Conservation (phyloP, 64 coral and sea anemone genomes). For the Montipora capricornis region DNA sequence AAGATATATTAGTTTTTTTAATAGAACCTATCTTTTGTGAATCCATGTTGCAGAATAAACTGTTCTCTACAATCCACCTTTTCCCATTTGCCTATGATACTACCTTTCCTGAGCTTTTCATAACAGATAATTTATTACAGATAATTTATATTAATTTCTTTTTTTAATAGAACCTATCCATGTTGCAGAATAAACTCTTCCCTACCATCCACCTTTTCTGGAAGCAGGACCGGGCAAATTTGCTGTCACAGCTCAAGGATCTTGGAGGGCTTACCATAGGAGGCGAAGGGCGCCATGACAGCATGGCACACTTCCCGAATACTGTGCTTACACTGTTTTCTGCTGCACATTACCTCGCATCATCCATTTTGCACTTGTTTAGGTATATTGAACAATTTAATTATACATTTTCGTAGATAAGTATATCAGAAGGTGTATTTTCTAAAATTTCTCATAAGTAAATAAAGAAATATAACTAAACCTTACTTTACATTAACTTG, state of each 20-base stretch:
- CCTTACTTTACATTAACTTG: not conserved
- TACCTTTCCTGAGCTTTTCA: not conserved
- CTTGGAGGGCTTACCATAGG: not conserved
- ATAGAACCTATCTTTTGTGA: not conserved
- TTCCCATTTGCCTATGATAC: slow-evolving; percentile 1
- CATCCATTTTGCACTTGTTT: not conserved
- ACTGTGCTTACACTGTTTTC: not conserved
- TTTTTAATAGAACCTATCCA: not conserved
- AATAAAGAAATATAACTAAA: not conserved
- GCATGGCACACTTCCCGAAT: not conserved
- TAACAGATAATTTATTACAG: not conserved
- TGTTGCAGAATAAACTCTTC: not conserved
- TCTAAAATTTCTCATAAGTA: not conserved
- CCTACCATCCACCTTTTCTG: not conserved
- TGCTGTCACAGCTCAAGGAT: not conserved
- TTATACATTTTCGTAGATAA: not conserved
- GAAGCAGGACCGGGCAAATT: not conserved
- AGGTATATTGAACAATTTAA: not conserved
- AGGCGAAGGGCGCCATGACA: not conserved
- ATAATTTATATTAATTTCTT: not conserved
- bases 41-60: not conserved
- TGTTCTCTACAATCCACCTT: not conserved
- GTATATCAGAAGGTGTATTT: not conserved
- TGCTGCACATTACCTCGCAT: not conserved
- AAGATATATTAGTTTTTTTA: not conserved